These are phyloP conservation scores for Phallusia fumigata DNA, from an alignment of 23 tunicate genomes.

Conservation along the genomic window DNA sequence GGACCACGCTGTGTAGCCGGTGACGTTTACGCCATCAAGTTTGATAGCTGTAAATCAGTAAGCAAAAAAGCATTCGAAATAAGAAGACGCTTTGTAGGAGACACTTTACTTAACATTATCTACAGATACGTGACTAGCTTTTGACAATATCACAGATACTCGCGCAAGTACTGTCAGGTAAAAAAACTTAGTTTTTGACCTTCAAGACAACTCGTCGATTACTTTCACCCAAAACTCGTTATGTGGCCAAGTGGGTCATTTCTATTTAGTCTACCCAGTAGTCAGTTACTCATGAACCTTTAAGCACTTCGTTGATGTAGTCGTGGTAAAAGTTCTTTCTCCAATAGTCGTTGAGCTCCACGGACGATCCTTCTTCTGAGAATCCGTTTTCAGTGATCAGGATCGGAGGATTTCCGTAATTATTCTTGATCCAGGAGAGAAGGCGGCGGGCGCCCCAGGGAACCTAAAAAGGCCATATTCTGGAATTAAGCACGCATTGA, in stretches of 20 bases:
- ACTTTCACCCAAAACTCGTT: too few species aligned
- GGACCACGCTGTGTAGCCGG: conserved; percentile 99
- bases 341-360: conserved; percentile 86
- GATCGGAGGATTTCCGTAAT: conserved; percentile 67
- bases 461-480: conserved; percentile 23
- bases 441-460: conserved; percentile 89
- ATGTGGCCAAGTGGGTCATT: too few species aligned
- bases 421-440: conserved; percentile 64
- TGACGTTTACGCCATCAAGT: conserved; percentile 80
- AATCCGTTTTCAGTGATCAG: conserved; percentile 94
- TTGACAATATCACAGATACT: too few species aligned
- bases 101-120: too few species aligned
- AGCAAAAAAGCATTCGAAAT: too few species aligned
- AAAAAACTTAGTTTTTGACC: too few species aligned
- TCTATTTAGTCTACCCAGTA: too few species aligned
- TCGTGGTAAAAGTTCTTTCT: conserved; percentile 62
- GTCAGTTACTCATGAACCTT: conserved; percentile 52
- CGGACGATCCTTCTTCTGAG: conserved; percentile 73
- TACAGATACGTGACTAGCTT: too few species aligned
- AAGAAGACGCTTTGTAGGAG: too few species aligned
- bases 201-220: too few species aligned
- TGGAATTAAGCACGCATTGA: too few species aligned
- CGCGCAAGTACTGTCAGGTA: too few species aligned
- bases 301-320: conserved; percentile 85
- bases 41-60: conserved; percentile 52